Evolutionary conservation across 2,113 vertebrate species (phyloP), one percentile per base, ranked within the genome.

Genomic region (Castor canadensis): DNA sequence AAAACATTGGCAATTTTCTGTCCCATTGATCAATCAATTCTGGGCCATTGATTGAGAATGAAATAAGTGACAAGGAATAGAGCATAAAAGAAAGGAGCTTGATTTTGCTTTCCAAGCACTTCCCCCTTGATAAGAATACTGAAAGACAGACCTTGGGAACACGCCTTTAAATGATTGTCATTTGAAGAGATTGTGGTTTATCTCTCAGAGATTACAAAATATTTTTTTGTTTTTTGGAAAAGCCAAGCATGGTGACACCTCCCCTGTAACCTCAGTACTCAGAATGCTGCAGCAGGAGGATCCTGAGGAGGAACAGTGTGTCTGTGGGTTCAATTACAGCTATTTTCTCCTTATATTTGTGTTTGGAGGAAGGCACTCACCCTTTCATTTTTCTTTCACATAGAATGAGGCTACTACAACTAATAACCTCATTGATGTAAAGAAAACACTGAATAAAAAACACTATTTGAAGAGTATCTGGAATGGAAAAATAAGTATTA

Each of bases 241-340:
- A 43, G 1, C 15, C 24, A 73, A 0, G 9, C 6, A 8, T 62
- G 28, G 5, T n/a, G n/a, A n/a, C n/a, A n/a, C n/a, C n/a, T n/a
- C n/a, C n/a, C n/a, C n/a, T n/a, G n/a, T n/a, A n/a, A n/a, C n/a
- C n/a, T n/a, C n/a, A n/a, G n/a, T n/a, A n/a, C n/a, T n/a, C n/a
- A n/a, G n/a, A n/a, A n/a, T n/a, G n/a, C n/a, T n/a, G n/a, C n/a
- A n/a, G n/a, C n/a, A n/a, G n/a, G n/a, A n/a, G n/a, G n/a, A n/a
- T n/a, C n/a, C n/a, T n/a, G n/a, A n/a, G n/a, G n/a, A n/a, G n/a
- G n/a, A n/a, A n/a, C n/a, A n/a, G n/a, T n/a, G n/a, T n/a, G n/a
- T n/a, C n/a, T n/a, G n/a, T n/a, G n/a, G n/a, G n/a, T 75, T 75
- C 26, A 66, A 72, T 38, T 2, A 30, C 40, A 15, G 2, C 10